Base-by-base conservation (phyloP, 2,888 invertebrate genomes). In the Willowsia nigromaculata region DNA sequence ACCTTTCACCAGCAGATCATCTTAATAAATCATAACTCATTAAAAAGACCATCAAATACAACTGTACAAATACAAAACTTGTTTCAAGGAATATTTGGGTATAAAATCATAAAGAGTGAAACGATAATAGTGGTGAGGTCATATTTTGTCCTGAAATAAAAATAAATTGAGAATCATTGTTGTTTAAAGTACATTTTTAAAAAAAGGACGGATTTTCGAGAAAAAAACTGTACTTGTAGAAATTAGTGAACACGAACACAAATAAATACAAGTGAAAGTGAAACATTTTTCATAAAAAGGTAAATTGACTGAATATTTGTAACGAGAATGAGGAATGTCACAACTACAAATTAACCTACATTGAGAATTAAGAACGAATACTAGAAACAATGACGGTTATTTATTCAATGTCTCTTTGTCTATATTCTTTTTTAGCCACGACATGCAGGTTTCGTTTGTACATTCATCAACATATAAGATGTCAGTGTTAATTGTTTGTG, bases 51-150 rank as follows among this genome's bases (percentile, higher is more conserved):
- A 37, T 37, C 0, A 59, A 74, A 65, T 50, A 88, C 88, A 88
- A 88, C 88, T 82, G 88, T 88, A 88, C 88, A 88, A 88, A 88
- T 88, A 88, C 88, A 88, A 88, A 88, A 88, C 88, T 88, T 81
- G 78, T 56, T 47, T 40, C 9, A 53, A 80, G 78, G 78, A 76
- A 0, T 59, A n/a, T 43, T 53, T 33, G 53, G 53, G n/a, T 65
- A 65, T 40, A 25, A 56, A 78, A 37, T 30, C 0, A 37, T 59
- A 76, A n/a, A 56, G n/a, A 68, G 47, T 15, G 50, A 83, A 83
- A 68, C 18, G 50, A 68, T 65, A 65, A 76, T 50, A 27, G 13
- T 85, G 37, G 1, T 18, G 50, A 0, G 5, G 18, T 3, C n/a
- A 53, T 37, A 2, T 15, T 65, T 33, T 15, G 25, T 50, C 47